Evolutionary conservation across 1,140 invertebrate genomes (phyloP).

Genomic region (Drosophila insularis): DNA sequence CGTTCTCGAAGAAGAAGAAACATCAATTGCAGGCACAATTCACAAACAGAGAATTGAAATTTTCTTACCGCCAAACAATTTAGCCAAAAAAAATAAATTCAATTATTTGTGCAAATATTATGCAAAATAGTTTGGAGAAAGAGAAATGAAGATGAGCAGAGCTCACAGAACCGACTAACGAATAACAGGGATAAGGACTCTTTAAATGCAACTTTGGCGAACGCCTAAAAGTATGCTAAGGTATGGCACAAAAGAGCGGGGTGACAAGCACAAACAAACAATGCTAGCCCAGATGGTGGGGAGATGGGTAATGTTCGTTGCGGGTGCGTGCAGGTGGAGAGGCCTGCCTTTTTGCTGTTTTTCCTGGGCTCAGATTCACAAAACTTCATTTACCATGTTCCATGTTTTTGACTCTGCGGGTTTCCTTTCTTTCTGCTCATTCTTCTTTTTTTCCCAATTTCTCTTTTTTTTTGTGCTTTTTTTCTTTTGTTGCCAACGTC

Average conservation of each 20-base stretch:
- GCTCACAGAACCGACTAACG: not conserved
- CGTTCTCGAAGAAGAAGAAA: constrained; percentile 27
- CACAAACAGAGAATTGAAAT: constrained; percentile 25
- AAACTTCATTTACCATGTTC: constrained; percentile 65
- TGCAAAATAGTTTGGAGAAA: constrained; percentile 68
- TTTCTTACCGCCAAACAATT: constrained; percentile 49
- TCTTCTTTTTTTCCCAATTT: constrained; percentile 21
- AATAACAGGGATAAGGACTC: constrained; percentile 43
- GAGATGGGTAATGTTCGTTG: no score
- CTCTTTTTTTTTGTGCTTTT: constrained; percentile 39
- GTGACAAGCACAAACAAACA: constrained; percentile 29
- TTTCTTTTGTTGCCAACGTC: constrained; percentile 67
- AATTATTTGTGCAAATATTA: constrained; percentile 82
- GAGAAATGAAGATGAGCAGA: constrained; percentile 51
- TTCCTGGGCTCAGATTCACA: constrained; percentile 41
- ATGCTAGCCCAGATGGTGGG: not conserved
- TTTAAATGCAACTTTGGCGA: constrained; percentile 51
- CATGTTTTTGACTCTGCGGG: constrained; percentile 36
- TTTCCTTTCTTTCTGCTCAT: constrained; percentile 18
- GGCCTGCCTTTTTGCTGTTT: constrained; percentile 67
- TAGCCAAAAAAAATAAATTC: constrained; percentile 70
- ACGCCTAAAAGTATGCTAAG: constrained; percentile 35
- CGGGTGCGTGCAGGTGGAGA: not conserved
- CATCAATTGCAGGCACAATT: constrained; percentile 69
- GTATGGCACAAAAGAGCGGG: constrained; percentile 19